phyloP scores from a whole-genome alignment of 2,888 invertebrate species.

The Chymomyza amoena region DNA sequence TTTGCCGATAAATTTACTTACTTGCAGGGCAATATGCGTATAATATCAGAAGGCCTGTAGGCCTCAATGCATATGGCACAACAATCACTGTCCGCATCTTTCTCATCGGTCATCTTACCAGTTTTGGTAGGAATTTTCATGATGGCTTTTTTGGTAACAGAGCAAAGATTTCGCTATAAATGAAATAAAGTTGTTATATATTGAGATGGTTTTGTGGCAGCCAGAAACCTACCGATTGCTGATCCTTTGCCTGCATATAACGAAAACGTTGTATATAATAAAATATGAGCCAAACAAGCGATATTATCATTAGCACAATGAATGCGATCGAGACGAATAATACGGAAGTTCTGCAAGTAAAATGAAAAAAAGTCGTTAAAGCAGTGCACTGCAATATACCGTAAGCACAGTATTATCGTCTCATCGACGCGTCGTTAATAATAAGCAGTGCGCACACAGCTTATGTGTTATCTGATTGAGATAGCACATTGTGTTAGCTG shows the following conservation, averaged over 20 bases:
- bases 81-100: conserved; percentile 92
- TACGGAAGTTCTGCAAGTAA: conserved; percentile 89
- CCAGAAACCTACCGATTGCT: conserved; percentile 86
- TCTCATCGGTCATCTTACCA: conserved; percentile 92
- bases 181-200: neutral
- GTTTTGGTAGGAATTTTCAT: conserved; percentile 95
- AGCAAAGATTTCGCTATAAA: conserved; percentile 89
- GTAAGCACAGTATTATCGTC: neutral
- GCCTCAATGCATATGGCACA: conserved; percentile 97
- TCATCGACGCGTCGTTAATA: neutral
- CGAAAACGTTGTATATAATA: conserved; percentile 97
- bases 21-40: conserved; percentile 95
- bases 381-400: conserved; percentile 2
- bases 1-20: conserved; percentile 79
- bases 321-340: conserved; percentile 97
- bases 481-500: neutral
- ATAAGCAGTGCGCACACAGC: neutral
- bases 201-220: neutral
- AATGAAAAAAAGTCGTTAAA: conserved; percentile 20
- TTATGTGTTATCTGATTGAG: neutral
- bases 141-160: conserved; percentile 95
- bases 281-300: conserved; percentile 96
- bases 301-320: conserved; percentile 96
- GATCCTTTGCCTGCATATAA: conserved; percentile 96
- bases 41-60: conserved; percentile 91